Percentiles rank a stretch among this genome's conserved stretches.
phyloP scores from a whole-genome alignment of 2,113 vertebrate species.

The Sterrhoptilus dennistouni region DNA sequence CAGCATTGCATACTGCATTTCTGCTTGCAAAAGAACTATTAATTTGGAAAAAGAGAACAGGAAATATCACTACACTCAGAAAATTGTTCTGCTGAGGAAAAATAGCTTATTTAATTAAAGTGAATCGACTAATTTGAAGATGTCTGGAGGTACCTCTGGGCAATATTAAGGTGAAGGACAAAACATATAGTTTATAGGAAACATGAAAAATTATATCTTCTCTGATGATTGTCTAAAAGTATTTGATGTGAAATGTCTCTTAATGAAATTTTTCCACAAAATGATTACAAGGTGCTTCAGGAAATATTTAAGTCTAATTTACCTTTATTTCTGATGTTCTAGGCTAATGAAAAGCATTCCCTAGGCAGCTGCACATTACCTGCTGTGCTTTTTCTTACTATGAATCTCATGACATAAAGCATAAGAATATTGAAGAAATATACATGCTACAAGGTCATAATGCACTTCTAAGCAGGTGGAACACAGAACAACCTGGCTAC shows the following conservation, averaged over 20 bases:
- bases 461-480: neutral
- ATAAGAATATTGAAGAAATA: neutral
- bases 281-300: constrained; percentile 35
- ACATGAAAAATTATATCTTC: neutral
- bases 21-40: neutral
- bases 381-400: neutral
- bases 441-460: neutral
- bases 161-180: neutral
- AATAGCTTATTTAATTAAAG: neutral
- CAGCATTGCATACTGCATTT: neutral
- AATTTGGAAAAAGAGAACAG: neutral
- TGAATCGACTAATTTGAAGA: constrained; percentile 1
- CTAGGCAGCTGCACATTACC: neutral
- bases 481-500: neutral
- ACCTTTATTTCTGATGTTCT: constrained; percentile 13
- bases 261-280: constrained; percentile 4
- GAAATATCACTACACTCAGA: neutral
- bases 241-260: neutral
- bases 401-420: neutral
- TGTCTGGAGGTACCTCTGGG: constrained; percentile 7
- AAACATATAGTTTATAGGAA: neutral
- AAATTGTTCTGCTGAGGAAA: neutral
- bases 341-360: constrained; percentile 48
- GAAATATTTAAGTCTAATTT: constrained; percentile 49
- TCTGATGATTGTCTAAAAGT: neutral